Percentiles rank a stretch among this genome's conserved stretches.
These are phyloP conservation scores for Seriola dumerili DNA, from an alignment of 2,113 vertebrate genomes.

Conservation along the genomic window DNA sequence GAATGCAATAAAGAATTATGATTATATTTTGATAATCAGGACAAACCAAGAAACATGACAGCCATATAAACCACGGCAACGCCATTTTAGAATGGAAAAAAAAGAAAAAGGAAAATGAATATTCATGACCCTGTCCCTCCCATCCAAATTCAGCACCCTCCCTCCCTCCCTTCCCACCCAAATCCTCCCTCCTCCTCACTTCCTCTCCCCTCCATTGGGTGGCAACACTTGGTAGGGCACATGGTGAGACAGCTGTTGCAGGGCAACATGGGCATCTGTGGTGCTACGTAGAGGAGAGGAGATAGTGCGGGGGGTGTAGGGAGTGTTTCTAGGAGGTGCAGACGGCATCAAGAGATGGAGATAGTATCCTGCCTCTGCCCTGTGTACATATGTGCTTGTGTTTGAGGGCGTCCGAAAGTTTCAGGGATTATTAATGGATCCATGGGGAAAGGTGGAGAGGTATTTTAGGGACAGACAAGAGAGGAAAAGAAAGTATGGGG, in stretches of 20 bases:
- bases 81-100: conserved; percentile 51
- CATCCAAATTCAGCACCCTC: conserved; percentile 68
- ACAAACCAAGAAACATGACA: conserved; percentile 28
- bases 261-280: conserved; percentile 86
- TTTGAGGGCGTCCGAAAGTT: conserved; percentile 40
- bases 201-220: conserved; percentile 81
- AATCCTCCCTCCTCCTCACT: conserved; percentile 74
- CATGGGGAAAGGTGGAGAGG: conserved; percentile 4
- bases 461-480: conserved; percentile 20
- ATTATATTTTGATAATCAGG: conserved; percentile 36
- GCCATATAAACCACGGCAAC: conserved; percentile 8
- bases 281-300: conserved; percentile 68
- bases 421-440: conserved; percentile 16
- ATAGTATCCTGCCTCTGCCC: conserved; percentile 36
- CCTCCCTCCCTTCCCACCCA: conserved; percentile 50
- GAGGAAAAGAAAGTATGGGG: not conserved
- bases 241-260: conserved; percentile 89
- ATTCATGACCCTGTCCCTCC: conserved; percentile 82
- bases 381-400: conserved; percentile 49
- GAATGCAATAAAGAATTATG: conserved; percentile 13
- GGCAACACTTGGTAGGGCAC: conserved; percentile 87
- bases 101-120: conserved; percentile 62
- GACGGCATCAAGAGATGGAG: conserved; percentile 48
- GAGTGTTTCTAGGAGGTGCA: conserved; percentile 38
- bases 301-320: conserved; percentile 44